These are phyloP conservation scores for Masticophis lateralis DNA, from an alignment of 2,797 vertebrate species.

Conservation along the genomic window DNA sequence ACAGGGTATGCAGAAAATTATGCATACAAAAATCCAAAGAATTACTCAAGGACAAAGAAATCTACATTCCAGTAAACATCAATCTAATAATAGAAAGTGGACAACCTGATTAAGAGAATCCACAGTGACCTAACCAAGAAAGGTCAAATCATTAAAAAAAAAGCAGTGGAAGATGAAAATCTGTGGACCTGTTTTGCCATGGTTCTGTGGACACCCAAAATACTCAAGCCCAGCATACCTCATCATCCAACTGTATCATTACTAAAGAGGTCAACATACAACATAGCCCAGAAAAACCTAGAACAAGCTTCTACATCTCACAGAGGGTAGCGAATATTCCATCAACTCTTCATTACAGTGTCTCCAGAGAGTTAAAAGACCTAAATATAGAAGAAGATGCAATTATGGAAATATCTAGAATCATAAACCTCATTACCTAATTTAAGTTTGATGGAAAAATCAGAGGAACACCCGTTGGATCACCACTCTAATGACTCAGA, in stretches of 20 bases:
- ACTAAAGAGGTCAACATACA: not conserved
- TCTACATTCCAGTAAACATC: not conserved
- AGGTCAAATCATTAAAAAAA: not conserved
- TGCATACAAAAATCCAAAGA: not conserved
- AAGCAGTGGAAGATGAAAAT: not conserved
- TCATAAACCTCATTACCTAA: not conserved
- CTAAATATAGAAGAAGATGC: not conserved
- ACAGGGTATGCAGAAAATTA: not conserved
- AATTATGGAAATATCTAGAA: not conserved
- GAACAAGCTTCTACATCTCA: not conserved
- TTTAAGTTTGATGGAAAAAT: not conserved
- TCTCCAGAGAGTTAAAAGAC: not conserved
- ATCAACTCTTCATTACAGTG: not conserved
- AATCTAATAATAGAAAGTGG: not conserved
- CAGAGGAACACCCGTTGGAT: not conserved
- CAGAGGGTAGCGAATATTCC: not conserved
- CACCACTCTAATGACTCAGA: not conserved
- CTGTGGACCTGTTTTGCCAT: not conserved
- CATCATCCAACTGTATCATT: not conserved
- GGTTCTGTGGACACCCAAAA: not conserved
- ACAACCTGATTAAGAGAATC: not conserved
- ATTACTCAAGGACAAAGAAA: not conserved
- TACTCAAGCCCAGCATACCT: not conserved
- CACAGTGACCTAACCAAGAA: not conserved
- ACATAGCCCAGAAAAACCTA: not conserved